Conservation (phyloP, 64 coral and sea anemone species). For the Montipora cactus region DNA sequence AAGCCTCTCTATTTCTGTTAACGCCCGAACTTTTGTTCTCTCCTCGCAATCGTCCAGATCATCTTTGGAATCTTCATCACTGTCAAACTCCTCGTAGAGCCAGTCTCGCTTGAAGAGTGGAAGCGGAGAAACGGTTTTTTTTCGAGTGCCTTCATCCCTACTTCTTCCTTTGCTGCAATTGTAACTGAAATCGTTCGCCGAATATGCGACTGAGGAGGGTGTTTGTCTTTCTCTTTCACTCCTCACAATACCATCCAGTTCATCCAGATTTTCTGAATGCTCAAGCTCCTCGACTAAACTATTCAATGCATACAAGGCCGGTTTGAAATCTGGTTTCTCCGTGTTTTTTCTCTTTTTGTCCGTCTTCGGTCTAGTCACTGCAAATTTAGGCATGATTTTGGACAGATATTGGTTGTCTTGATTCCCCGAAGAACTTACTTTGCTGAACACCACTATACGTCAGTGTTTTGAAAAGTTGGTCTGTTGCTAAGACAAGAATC, state of each 20-base stretch:
- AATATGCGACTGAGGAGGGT: neutral
- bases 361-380: neutral
- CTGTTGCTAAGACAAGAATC: neutral
- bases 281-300: slow-evolving; percentile 1
- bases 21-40: neutral
- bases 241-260: neutral
- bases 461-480: neutral
- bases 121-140: neutral
- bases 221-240: neutral
- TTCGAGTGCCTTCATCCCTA: neutral
- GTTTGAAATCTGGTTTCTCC: neutral
- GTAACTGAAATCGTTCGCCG: neutral
- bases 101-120: neutral
- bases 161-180: neutral
- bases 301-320: neutral
- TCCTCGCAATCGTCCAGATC: neutral
- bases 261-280: slow-evolving; percentile 20
- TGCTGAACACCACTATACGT: neutral
- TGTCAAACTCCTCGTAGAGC: neutral
- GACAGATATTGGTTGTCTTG: neutral
- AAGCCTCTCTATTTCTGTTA: slow-evolving; percentile 40
- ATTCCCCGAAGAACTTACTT: neutral
- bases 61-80: slow-evolving; percentile 21
- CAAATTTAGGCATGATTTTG: neutral
- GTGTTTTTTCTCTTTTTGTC: neutral